Percentiles rank a stretch among this genome's conserved stretches.
Evolutionary conservation across 2,797 vertebrate species (phyloP).

Genomic region (Eupleurogrammus muticus): DNA sequence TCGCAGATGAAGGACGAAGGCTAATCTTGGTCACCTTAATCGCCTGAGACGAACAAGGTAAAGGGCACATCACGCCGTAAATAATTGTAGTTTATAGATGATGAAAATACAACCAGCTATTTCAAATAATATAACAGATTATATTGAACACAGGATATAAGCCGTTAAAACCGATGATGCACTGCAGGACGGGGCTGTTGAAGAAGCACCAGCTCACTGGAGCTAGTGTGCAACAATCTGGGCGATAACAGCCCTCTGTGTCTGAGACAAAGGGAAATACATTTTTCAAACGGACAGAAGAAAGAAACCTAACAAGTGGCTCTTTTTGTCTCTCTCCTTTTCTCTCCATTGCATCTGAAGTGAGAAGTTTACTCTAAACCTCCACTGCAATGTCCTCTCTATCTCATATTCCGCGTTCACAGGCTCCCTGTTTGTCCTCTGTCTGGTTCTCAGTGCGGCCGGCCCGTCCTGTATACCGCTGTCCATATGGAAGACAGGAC

Average conservation of each 20-base stretch:
- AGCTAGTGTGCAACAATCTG: not conserved
- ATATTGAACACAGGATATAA: not conserved
- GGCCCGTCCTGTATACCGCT: slow-evolving; percentile 15
- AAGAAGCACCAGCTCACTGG: not conserved
- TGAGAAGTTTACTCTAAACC: slow-evolving; percentile 23
- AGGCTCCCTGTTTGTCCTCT: slow-evolving; percentile 31
- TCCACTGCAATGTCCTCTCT: not conserved
- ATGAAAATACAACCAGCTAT: not conserved
- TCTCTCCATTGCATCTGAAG: slow-evolving; percentile 13
- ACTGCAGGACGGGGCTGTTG: not conserved
- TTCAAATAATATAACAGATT: not conserved
- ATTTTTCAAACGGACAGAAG: slow-evolving; percentile 11
- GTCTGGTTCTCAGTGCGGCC: slow-evolving; percentile 15
- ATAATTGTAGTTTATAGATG: not conserved
- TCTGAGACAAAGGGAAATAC: not conserved
- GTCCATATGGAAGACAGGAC: slow-evolving; percentile 56
- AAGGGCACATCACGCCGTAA: slow-evolving; percentile 15
- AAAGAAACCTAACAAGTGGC: slow-evolving; percentile 20
- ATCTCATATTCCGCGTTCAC: slow-evolving; percentile 44
- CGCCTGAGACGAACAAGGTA: slow-evolving; percentile 30
- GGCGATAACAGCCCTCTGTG: not conserved
- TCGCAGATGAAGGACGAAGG: not conserved
- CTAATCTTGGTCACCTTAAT: not conserved
- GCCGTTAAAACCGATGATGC: not conserved
- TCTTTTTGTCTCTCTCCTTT: slow-evolving; percentile 14